Evolutionary conservation across 2,113 vertebrate species (phyloP).

Genomic region (Xenus cinereus): DNA sequence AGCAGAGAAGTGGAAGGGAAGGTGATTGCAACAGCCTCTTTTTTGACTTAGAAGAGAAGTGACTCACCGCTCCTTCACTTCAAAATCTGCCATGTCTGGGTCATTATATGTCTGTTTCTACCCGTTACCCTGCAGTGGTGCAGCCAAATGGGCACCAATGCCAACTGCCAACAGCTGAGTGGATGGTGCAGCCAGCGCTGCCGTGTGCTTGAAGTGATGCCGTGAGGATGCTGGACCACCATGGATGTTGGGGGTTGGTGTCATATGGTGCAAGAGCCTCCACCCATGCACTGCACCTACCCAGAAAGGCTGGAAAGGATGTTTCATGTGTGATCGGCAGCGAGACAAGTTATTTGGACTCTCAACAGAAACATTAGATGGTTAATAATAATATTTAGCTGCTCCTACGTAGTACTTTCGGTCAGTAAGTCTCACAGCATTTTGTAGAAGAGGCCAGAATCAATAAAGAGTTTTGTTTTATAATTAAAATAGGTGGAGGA

Average conservation of each 20-base stretch:
- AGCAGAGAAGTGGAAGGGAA: background rate
- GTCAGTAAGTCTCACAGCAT: background rate
- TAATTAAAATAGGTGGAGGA: background rate
- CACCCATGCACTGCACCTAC: background rate
- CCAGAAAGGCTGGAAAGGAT: background rate
- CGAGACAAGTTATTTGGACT: background rate
- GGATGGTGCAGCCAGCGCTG: background rate
- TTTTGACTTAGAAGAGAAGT: background rate
- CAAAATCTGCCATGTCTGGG: background rate
- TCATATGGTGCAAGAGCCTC: fast-evolving
- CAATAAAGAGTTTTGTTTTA: background rate
- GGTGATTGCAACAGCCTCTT: background rate
- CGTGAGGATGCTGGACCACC: background rate
- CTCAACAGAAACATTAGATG: background rate
- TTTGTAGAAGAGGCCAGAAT: background rate
- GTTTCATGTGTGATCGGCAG: background rate
- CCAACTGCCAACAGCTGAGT: fast-evolving
- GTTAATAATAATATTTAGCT: background rate
- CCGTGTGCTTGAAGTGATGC: background rate
- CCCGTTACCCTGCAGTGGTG: fast-evolving
- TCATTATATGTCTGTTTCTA: fast-evolving
- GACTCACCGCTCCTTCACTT: background rate
- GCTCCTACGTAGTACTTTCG: background rate
- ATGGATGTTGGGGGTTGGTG: background rate
- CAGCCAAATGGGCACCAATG: background rate